Percentiles rank a stretch among this genome's conserved stretches.
Evolutionary conservation across 2,113 vertebrate species (phyloP).

Genomic region (Miniopterus natalensis): DNA sequence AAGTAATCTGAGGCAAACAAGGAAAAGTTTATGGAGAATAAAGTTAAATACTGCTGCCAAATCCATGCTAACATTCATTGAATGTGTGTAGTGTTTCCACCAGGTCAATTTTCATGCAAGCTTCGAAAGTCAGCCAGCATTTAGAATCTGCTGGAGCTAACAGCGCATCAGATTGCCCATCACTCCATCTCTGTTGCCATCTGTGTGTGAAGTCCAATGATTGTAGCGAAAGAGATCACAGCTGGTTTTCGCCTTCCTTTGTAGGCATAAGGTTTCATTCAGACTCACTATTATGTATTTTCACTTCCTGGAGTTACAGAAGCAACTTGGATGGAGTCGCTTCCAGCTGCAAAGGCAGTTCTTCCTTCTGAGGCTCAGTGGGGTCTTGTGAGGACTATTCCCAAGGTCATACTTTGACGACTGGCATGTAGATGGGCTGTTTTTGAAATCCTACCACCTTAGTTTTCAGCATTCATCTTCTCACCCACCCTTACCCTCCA

Average conservation of each 20-base stretch:
- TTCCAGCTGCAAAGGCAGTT: not conserved
- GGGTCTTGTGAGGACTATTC: not conserved
- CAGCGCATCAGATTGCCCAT: conserved; percentile 45
- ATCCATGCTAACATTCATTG: conserved; percentile 42
- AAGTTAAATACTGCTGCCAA: conserved; percentile 37
- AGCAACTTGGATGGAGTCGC: conserved; percentile 6
- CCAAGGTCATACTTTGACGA: not conserved
- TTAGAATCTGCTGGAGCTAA: conserved; percentile 62
- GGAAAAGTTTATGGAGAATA: conserved; percentile 46
- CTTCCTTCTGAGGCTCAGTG: not conserved
- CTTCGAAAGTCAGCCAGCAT: conserved; percentile 24
- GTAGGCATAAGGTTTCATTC: conserved; percentile 57
- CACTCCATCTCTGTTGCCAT: conserved; percentile 1
- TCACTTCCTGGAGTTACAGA: conserved; percentile 43
- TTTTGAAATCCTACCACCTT: not conserved
- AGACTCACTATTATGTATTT: conserved; percentile 50
- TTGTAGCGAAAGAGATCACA: conserved; percentile 51
- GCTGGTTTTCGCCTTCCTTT: conserved; percentile 60
- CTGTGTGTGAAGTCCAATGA: conserved; percentile 29
- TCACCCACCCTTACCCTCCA: not conserved
- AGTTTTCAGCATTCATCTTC: not conserved
- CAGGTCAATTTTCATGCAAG: conserved; percentile 57
- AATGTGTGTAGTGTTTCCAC: conserved; percentile 39
- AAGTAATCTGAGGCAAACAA: conserved; percentile 58
- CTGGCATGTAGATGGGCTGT: not conserved